A percentile compares a stretch with the other conserved stretches of the same genome.
phyloP scores from a whole-genome alignment of 2,113 vertebrate species.

The Bombycilla garrulus region DNA sequence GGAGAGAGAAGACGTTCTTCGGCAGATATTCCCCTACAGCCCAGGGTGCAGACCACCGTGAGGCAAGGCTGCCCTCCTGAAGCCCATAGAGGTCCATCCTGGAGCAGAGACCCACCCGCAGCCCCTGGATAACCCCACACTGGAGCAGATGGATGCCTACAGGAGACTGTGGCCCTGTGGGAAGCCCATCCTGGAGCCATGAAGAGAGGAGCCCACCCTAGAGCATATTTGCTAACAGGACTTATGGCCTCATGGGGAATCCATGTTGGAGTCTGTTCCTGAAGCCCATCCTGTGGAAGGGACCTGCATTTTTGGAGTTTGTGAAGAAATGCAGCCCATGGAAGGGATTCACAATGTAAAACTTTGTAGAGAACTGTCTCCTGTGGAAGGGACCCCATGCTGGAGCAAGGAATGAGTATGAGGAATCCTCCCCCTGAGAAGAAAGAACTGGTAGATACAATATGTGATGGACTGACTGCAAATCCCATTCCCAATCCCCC shows the following conservation, averaged over 20 bases:
- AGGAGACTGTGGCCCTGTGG: not conserved
- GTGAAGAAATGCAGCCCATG: not conserved
- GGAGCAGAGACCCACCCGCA: not conserved
- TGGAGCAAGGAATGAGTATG: not conserved
- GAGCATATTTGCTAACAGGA: not conserved
- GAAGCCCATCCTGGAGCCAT: not conserved
- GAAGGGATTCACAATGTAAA: not conserved
- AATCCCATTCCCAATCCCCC: not conserved
- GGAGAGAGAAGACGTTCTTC: not conserved
- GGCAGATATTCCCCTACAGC: not conserved
- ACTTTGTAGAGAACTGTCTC: not conserved
- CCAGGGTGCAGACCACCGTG: not conserved
- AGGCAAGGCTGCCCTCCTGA: not conserved
- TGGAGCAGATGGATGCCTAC: not conserved
- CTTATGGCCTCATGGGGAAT: not conserved
- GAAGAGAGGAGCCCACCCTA: not conserved
- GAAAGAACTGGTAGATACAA: not conserved
- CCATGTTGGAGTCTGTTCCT: not conserved
- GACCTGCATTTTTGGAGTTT: rapidly evolving
- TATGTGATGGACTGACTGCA: not conserved
- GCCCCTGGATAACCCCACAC: not conserved
- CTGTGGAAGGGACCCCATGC: not conserved
- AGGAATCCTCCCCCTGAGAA: not conserved
- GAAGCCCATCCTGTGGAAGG: not conserved
- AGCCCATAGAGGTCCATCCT: not conserved